phyloP scores from a whole-genome alignment of 2,888 invertebrate species.

The Gari tellinella region DNA sequence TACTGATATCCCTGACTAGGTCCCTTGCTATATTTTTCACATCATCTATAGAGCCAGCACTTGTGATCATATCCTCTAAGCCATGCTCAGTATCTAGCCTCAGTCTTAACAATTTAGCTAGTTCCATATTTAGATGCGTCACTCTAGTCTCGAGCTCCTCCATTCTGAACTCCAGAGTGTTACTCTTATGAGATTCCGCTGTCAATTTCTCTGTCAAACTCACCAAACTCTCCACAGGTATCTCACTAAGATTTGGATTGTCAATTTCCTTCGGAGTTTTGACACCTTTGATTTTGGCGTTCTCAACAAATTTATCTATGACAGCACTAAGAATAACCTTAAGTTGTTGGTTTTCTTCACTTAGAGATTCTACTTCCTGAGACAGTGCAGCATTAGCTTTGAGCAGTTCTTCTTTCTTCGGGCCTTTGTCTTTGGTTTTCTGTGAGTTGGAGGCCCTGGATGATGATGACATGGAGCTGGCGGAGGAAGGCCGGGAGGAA shows the following conservation, averaged over 20 bases:
- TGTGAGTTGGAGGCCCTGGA: constrained; percentile 32
- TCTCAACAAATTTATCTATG: constrained; percentile 63
- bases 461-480: constrained; percentile 44
- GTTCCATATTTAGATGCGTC: constrained; percentile 77
- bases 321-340: constrained; percentile 61
- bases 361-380: constrained; percentile 57
- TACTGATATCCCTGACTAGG: constrained; percentile 75
- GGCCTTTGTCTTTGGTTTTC: constrained; percentile 43
- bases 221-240: constrained; percentile 54
- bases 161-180: constrained; percentile 71
- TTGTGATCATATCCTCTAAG: constrained; percentile 70
- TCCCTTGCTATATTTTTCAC: constrained; percentile 69
- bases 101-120: constrained; percentile 77
- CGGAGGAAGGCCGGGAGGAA: constrained; percentile 50
- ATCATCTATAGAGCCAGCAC: constrained; percentile 64
- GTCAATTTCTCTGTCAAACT: constrained; percentile 50
- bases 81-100: constrained; percentile 77
- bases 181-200: constrained; percentile 53
- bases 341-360: constrained; percentile 59
- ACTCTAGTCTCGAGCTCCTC: constrained; percentile 82
- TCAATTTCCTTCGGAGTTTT: constrained; percentile 42
- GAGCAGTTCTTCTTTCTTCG: constrained; percentile 60
- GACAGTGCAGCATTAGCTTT: constrained; percentile 65
- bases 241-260: constrained; percentile 50
- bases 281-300: constrained; percentile 65